These are phyloP conservation scores for Erebia palarica DNA, from an alignment of 2,888 invertebrate genomes.

Conservation along the genomic window DNA sequence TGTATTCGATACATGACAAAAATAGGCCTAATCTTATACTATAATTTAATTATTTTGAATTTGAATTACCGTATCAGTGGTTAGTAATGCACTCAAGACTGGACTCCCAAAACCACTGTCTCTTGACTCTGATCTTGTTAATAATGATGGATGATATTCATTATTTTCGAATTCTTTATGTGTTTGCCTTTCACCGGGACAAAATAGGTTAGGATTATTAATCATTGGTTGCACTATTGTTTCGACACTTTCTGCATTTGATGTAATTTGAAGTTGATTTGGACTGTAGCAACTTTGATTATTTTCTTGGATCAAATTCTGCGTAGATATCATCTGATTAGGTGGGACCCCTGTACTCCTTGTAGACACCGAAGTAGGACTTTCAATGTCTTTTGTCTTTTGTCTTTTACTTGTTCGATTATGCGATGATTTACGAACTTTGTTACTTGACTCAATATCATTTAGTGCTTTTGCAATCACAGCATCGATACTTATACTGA, in stretches of 20 bases:
- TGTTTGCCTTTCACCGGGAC: background rate
- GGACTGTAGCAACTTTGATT: background rate
- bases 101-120: slow-evolving; percentile 55
- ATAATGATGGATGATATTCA: background rate
- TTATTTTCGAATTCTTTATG: background rate
- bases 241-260: background rate
- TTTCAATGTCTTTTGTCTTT: background rate
- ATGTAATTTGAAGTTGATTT: background rate
- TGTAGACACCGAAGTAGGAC: background rate
- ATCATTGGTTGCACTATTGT: background rate
- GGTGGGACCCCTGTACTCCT: background rate
- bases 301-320: background rate
- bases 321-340: background rate
- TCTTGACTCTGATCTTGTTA: slow-evolving; percentile 47
- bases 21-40: no score
- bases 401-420: background rate
- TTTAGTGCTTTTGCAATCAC: slow-evolving; percentile 1
- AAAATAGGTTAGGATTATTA: background rate
- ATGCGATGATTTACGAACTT: background rate
- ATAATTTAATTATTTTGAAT: no score
- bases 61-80: slow-evolving; percentile 17
- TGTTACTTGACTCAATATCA: background rate
- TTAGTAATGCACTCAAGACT: slow-evolving; percentile 32
- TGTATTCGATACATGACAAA: no score
- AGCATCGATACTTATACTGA: slow-evolving; percentile 42